Evolutionary conservation across 2,797 vertebrate species (phyloP), one percentile per base, ranked within the genome.

Genomic region (Anisognathus igniventris): DNA sequence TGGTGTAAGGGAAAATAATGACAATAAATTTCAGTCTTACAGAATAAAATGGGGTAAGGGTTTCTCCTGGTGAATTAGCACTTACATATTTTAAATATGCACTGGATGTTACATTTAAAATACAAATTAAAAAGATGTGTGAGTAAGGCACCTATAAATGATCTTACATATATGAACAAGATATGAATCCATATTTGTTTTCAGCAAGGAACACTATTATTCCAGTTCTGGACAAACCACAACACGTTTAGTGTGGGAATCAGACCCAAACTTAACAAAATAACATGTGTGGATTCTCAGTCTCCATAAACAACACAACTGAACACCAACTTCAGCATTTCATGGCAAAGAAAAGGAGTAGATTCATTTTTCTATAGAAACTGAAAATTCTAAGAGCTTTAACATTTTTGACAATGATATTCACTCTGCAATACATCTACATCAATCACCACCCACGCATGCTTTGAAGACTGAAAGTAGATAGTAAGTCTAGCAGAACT

Each of bases 401-500:
- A 95, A 67, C 76, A 88, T 89, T 95, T 93, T 92, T 90, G 51
- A 73, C 88, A 81, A 57, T 86, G 71, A 84, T 61, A 83, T 71
- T 81, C 86, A 42, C 45, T 88, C 84, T 61, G 64, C 86, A 86
- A 90, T 86, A 30, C 44, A 50, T 95, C 91, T 93, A 71, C 91
- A 93, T 95, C 91, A 87, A 72, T 97, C 90, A 94, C 71, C 76
- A 86, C 96, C 93, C 90, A 95, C 95, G 2, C 18, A 8, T 8
- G 66, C 91, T 95, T 93, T 95, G 83, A 97, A 94, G 91, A 90
- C 78, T 78, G 47, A 92, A 93, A 92, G 83, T 80, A 86, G 85
- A 77, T 86, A 91, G 87, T 81, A 93, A 88, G 93, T 92, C 90
- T 94, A 94, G 91, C 90, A 95, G 93, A 96, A 86, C 66, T 88